Base-by-base conservation (phyloP, 2,888 invertebrate genomes). In the Neuroscelio doddi region DNA sequence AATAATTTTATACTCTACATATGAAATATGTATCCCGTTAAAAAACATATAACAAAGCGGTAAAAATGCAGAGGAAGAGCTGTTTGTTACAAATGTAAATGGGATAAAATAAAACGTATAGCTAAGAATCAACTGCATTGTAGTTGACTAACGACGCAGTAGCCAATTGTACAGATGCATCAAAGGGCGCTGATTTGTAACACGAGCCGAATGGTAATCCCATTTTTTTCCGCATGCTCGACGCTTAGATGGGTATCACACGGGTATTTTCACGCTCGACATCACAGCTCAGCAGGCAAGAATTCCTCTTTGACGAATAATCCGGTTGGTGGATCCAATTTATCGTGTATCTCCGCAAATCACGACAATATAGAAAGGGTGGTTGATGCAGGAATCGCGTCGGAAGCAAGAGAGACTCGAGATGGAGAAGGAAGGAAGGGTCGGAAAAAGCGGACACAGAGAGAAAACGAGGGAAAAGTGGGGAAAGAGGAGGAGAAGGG, bases 261-360 rank as follows among this genome's bases (percentile, higher is more conserved):
- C 66, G 64, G 59, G 73, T 68, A 69, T 72, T 76, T 76, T 74
- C 64, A 75, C 73, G 73, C 75, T 74, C 57, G 72, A 71, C 61
- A 52, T 73, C 68, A 67, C 69, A 55, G 58, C 68, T 36, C 15
- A 53, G 65, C 57, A 57, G 56, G 64, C 69, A 72, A 71, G 67
- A 72, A 68, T 76, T 74, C 70, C 72, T 68, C 77, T 77, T 77
- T 74, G 76, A 74, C 73, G 72, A 72, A 68, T 69, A 69, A 69
- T 70, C 70, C 69, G 55, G 64, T 69, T 68, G 74, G 66, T 66
- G 61, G 72, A 74, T 73, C 69, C 71, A 72, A 75, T 79, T 76
- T 75, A 75, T 77, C 69, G 76, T 71, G 70, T 70, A 68, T 69
- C 21, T 26, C 45, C 38, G 30, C 36, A 42, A 53, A 34, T 53